A percentile compares a stretch with the other conserved stretches of the same genome.
phyloP scores from a whole-genome alignment of 2,888 invertebrate genomes.

The Portevinia maculata region DNA sequence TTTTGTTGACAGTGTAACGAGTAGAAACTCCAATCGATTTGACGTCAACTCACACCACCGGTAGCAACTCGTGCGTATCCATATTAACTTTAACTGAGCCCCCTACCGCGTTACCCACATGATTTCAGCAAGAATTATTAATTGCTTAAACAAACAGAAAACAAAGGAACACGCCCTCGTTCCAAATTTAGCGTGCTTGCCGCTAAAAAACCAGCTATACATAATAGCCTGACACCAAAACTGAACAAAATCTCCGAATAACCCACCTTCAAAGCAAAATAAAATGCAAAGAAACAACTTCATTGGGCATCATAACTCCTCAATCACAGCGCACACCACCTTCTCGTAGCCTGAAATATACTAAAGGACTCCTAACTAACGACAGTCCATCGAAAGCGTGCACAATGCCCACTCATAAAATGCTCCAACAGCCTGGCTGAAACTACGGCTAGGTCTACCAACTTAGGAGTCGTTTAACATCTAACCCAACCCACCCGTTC shows the following conservation, averaged over 20 bases:
- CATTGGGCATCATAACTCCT: slow-evolving; percentile 55
- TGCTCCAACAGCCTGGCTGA: slow-evolving; percentile 44
- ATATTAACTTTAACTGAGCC: slow-evolving; percentile 9
- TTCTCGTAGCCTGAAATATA: neutral
- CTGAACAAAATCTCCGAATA: slow-evolving; percentile 21
- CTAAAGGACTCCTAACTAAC: slow-evolving; percentile 50
- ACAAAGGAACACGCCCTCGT: slow-evolving; percentile 38
- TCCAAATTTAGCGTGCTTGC: slow-evolving; percentile 54
- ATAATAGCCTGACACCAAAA: slow-evolving; percentile 37
- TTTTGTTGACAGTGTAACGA: neutral
- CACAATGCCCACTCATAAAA: slow-evolving; percentile 71
- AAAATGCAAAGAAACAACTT: slow-evolving; percentile 13
- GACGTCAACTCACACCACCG: neutral
- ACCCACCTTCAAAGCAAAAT: neutral
- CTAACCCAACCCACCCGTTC: neutral
- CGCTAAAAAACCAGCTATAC: slow-evolving; percentile 44
- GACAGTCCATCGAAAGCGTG: slow-evolving; percentile 72
- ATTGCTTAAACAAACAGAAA: slow-evolving; percentile 42
- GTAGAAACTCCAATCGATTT: slow-evolving; percentile 7
- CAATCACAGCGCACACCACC: slow-evolving; percentile 36
- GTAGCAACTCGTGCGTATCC: neutral
- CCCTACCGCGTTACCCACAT: neutral
- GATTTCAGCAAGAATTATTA: slow-evolving; percentile 44
- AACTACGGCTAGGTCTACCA: slow-evolving; percentile 34
- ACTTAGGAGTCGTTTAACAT: slow-evolving; percentile 49